Evolutionary conservation across 2,797 vertebrate species (phyloP).

Genomic region (Bothrops alternatus): DNA sequence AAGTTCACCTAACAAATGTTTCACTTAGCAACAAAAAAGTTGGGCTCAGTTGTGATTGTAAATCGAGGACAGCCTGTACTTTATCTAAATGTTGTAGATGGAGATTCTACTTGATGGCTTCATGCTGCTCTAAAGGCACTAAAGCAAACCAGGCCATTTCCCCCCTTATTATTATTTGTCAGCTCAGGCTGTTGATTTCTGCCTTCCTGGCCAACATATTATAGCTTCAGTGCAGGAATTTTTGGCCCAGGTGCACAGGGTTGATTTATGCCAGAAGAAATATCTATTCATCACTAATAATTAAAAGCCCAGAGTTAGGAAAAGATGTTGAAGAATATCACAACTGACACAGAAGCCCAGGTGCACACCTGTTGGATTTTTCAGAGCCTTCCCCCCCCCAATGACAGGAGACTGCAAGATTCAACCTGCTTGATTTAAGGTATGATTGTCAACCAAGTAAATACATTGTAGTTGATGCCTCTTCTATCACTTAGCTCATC

Average conservation of each 20-base stretch:
- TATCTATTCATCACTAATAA: constrained; percentile 11
- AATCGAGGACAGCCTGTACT: background rate
- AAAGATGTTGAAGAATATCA: constrained; percentile 25
- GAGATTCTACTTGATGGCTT: background rate
- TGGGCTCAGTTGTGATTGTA: background rate
- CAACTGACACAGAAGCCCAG: constrained; percentile 20
- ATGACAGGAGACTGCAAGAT: background rate
- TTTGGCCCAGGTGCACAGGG: background rate
- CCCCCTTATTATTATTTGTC: background rate
- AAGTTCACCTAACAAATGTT: background rate
- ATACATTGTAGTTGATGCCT: background rate
- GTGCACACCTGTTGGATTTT: constrained; percentile 2
- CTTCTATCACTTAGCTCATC: background rate
- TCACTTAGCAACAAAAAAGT: background rate
- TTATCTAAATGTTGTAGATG: background rate
- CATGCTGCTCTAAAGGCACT: background rate
- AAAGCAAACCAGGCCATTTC: background rate
- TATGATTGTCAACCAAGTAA: background rate
- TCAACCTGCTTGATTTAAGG: background rate
- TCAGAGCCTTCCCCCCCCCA: background rate
- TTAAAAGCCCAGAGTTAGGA: constrained; percentile 11
- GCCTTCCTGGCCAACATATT: background rate
- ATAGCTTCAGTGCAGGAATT: background rate
- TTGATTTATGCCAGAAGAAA: background rate
- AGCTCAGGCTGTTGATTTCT: background rate